phyloP scores from a whole-genome alignment of 2,888 invertebrate species.

The Rhamphomyia laevipes region DNA sequence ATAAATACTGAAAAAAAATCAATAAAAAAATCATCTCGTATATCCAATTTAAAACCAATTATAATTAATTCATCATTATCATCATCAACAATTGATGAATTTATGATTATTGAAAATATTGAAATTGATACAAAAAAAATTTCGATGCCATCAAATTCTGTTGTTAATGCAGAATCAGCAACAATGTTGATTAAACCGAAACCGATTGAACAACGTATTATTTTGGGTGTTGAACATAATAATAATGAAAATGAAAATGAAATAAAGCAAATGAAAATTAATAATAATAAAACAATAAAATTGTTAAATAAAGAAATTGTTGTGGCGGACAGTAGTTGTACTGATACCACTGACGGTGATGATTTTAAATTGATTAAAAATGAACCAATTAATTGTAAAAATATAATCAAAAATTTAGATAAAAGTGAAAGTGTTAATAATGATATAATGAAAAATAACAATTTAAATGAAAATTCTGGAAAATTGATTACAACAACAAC shows the following conservation, averaged over 20 bases:
- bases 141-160: neutral
- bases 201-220: conserved; percentile 34
- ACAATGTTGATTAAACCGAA: conserved; percentile 15
- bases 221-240: conserved; percentile 30
- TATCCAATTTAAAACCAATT: too few species aligned
- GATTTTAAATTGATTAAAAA: neutral
- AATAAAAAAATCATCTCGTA: neutral
- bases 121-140: neutral
- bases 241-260: neutral
- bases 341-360: neutral
- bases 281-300: neutral
- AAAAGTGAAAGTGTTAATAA: too few species aligned
- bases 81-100: neutral
- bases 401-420: too few species aligned
- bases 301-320: neutral
- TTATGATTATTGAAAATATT: neutral
- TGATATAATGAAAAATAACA: too few species aligned
- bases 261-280: neutral
- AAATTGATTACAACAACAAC: too few species aligned
- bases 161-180: too few species aligned
- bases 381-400: too few species aligned
- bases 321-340: neutral
- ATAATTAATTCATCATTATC: neutral
- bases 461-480: too few species aligned
- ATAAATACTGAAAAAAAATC: neutral